Conservation (phyloP, 2,113 vertebrate species). For the Scartelaos histophorus region DNA sequence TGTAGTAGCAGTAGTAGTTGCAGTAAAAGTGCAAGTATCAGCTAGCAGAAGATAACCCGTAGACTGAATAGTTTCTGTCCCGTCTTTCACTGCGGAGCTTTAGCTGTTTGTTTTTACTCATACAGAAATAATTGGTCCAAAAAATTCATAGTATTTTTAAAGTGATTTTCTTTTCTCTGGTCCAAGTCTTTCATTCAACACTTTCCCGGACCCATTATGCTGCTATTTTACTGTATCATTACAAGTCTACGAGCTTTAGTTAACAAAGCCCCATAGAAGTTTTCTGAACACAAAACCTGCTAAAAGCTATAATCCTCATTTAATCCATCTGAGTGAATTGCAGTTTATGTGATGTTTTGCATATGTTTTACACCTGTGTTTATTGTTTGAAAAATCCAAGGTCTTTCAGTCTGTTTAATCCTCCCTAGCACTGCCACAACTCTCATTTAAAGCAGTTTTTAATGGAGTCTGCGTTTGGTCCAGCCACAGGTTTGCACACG, state of each 20-base stretch:
- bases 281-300: slow-evolving; percentile 15
- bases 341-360: background rate
- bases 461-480: background rate
- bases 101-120: background rate
- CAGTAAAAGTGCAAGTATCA: background rate
- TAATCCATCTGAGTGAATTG: background rate
- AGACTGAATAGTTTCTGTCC: background rate
- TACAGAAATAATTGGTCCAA: background rate
- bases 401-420: background rate
- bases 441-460: slow-evolving; percentile 19
- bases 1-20: background rate
- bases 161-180: background rate
- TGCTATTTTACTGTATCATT: background rate
- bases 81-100: background rate
- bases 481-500: slow-evolving; percentile 35
- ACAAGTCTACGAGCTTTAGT: background rate
- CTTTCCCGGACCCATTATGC: background rate
- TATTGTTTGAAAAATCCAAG: slow-evolving; percentile 1
- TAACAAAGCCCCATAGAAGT: background rate
- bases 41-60: background rate
- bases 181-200: background rate
- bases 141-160: background rate
- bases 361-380: slow-evolving; percentile 8
- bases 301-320: background rate
- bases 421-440: slow-evolving; percentile 13